These are phyloP conservation scores for Xestia c-nigrum DNA, from an alignment of 2,888 invertebrate species.

Conservation along the genomic window DNA sequence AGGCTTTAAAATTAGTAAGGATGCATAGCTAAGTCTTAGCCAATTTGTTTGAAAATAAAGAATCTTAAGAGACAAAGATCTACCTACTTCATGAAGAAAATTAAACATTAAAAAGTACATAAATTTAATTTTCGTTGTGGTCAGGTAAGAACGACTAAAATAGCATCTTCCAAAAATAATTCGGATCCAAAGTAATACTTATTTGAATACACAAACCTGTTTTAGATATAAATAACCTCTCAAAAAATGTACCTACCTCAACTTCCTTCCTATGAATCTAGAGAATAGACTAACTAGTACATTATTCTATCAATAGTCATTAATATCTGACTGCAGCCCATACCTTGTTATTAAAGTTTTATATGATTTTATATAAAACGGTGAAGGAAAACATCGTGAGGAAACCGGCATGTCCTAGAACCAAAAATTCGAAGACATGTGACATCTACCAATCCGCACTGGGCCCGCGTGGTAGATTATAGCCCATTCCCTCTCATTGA, in stretches of 20 bases:
- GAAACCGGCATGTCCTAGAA: too few relatives aligned
- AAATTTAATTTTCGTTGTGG: neutral
- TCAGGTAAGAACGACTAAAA: neutral
- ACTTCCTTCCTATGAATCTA: neutral
- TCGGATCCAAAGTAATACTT: neutral
- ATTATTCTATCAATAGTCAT: neutral
- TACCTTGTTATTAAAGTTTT: slow-evolving; percentile 12
- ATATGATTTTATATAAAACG: neutral
- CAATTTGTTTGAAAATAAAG: neutral
- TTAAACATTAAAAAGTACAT: neutral
- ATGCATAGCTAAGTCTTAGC: neutral
- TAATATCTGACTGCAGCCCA: neutral
- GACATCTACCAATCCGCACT: too few relatives aligned
- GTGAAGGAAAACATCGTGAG: too few relatives aligned
- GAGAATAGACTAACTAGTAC: neutral
- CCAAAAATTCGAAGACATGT: too few relatives aligned
- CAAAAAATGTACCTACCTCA: neutral
- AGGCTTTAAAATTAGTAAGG: neutral
- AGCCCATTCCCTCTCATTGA: too few relatives aligned
- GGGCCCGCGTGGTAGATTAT: too few relatives aligned
- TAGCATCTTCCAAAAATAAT: neutral
- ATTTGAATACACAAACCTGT: neutral
- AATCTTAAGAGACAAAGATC: neutral
- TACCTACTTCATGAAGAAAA: neutral
- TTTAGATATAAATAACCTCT: neutral